phyloP scores from a whole-genome alignment of 2,113 vertebrate species.

The Machaerirhynchus nigripectus region DNA sequence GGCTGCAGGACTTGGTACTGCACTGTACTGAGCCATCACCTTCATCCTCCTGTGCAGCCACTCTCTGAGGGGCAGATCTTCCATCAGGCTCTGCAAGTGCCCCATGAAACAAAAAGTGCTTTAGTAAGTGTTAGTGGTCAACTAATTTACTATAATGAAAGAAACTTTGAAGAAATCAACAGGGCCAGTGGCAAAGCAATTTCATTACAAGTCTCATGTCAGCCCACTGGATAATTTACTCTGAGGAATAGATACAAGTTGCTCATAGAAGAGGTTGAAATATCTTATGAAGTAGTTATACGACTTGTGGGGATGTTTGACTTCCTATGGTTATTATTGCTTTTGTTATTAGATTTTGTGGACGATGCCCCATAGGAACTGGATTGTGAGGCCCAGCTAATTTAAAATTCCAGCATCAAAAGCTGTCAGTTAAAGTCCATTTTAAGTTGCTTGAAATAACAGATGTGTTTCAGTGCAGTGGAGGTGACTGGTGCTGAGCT shows the following conservation, averaged over 20 bases:
- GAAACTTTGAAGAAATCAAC: not conserved
- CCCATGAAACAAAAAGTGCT: not conserved
- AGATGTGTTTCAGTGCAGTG: not conserved
- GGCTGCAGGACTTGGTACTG: accelerated
- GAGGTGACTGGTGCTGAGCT: not conserved
- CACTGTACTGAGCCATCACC: accelerated
- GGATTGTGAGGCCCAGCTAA: not conserved
- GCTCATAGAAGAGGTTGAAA: not conserved
- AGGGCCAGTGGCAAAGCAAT: constrained; percentile 5
- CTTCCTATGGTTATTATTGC: not conserved
- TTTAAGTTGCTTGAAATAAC: not conserved
- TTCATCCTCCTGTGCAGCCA: not conserved
- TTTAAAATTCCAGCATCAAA: not conserved
- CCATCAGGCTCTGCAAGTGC: not conserved
- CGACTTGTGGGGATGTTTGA: not conserved
- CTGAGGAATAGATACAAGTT: not conserved
- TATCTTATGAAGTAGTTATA: not conserved
- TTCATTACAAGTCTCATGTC: not conserved
- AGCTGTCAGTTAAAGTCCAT: not conserved
- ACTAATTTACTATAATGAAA: constrained; percentile 1
- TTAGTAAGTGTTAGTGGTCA: not conserved
- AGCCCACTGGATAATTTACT: not conserved
- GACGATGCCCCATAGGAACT: not conserved
- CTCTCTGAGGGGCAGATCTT: not conserved
- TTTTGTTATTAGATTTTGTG: constrained; percentile 6